Percentiles rank a stretch among this genome's conserved stretches.
Conservation (phyloP, 2,888 invertebrate genomes). For the Cephus sareptanus region DNA sequence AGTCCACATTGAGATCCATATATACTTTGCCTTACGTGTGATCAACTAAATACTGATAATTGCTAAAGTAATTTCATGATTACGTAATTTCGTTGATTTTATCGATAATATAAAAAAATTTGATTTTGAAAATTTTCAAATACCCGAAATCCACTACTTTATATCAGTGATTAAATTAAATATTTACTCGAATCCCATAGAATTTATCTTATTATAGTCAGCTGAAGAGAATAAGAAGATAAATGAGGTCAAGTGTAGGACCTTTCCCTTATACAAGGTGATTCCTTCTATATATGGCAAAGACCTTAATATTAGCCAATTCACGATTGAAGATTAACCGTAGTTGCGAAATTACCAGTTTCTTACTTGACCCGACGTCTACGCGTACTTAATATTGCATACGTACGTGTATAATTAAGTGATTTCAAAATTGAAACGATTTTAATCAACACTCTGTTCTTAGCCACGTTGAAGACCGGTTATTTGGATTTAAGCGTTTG, state of each 20-base stretch:
- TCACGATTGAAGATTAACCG: neutral
- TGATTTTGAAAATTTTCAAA: neutral
- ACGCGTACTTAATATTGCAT: neutral
- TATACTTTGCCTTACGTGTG: neutral
- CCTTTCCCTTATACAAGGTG: neutral
- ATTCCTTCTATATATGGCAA: neutral
- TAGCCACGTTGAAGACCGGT: neutral
- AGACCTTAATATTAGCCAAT: neutral
- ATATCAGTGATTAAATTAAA: neutral
- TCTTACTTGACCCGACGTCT: neutral
- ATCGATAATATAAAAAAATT: neutral
- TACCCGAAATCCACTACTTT: neutral
- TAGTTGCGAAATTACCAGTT: neutral
- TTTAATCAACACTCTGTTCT: neutral
- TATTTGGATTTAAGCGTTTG: neutral
- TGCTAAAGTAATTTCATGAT: neutral
- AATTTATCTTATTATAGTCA: neutral
- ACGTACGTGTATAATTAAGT: neutral
- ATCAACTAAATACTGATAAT: neutral
- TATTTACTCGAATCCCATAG: neutral
- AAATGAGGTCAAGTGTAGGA: neutral
- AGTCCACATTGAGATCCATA: neutral
- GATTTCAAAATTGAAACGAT: neutral
- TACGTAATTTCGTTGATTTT: neutral
- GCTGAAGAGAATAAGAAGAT: neutral